phyloP scores from a whole-genome alignment of 2,797 vertebrate species.

The Gymnopithys bicolor region DNA sequence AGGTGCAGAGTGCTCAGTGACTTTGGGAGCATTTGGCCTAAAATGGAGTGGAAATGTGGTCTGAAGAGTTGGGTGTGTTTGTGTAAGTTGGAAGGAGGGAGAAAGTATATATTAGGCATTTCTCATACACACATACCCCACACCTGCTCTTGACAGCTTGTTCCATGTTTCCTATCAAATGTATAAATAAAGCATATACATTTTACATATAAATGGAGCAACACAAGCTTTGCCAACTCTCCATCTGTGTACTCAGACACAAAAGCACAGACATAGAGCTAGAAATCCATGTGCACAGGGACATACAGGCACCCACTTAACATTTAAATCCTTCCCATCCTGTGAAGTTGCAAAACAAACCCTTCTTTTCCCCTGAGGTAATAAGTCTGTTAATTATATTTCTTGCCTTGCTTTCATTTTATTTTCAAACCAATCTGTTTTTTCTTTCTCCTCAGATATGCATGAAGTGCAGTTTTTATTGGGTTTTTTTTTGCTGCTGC shows the following conservation, averaged over 20 bases:
- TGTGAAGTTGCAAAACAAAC: neutral
- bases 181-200: conserved; percentile 54
- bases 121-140: neutral
- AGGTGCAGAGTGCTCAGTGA: neutral
- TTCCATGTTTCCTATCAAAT: conserved; percentile 56
- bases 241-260: neutral
- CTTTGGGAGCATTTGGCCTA: neutral
- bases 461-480: neutral
- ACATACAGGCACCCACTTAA: neutral
- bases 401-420: neutral
- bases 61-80: conserved; percentile 48
- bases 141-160: conserved; percentile 33
- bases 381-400: neutral
- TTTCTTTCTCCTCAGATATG: neutral
- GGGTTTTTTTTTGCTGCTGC: neutral
- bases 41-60: conserved; percentile 57
- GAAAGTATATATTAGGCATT: conserved; percentile 20
- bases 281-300: neutral
- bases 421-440: neutral
- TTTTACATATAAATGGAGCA: conserved; percentile 32
- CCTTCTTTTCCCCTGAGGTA: neutral
- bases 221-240: conserved; percentile 19
- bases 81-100: conserved; percentile 41
- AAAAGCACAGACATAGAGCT: neutral
- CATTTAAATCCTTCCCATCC: neutral